Percentiles rank a stretch among this genome's conserved stretches.
Conservation (phyloP, 2,797 vertebrate species). For the Anabas testudineus region DNA sequence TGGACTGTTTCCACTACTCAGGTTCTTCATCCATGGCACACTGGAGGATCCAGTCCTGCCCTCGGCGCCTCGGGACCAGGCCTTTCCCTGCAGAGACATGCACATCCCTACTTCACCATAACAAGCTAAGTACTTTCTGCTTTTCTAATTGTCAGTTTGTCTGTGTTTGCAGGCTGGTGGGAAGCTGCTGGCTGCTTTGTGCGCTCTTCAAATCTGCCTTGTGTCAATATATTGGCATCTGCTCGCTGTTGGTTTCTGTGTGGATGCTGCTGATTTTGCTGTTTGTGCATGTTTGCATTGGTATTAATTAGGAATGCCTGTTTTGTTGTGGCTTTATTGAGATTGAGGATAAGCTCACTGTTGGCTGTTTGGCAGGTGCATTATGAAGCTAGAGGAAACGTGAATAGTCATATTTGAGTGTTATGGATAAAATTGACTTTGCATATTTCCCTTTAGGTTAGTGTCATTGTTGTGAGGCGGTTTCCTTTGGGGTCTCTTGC, state of each 20-base stretch:
- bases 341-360: conserved; percentile 34
- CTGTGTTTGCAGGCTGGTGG: background rate
- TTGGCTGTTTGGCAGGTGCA: conserved; percentile 53
- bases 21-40: background rate
- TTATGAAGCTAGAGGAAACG: conserved; percentile 28
- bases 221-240: conserved; percentile 17
- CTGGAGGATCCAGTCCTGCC: background rate
- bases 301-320: conserved; percentile 36
- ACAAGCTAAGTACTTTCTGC: background rate
- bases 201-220: conserved; percentile 5
- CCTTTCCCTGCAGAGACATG: background rate
- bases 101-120: background rate
- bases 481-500: conserved; percentile 4
- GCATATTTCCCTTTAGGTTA: conserved; percentile 15
- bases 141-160: background rate
- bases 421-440: conserved; percentile 13
- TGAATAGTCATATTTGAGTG: conserved; percentile 12
- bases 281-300: conserved; percentile 47
- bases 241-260: conserved; percentile 23
- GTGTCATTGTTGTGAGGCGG: background rate
- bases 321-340: conserved; percentile 16
- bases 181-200: conserved; percentile 5
- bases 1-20: too few relatives aligned
- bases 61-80: background rate
- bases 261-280: conserved; percentile 37